Evolutionary conservation across 2,888 invertebrate genomes (phyloP), one percentile per base, ranked within the genome.

Genomic region (Drosophila melanosoma): DNA sequence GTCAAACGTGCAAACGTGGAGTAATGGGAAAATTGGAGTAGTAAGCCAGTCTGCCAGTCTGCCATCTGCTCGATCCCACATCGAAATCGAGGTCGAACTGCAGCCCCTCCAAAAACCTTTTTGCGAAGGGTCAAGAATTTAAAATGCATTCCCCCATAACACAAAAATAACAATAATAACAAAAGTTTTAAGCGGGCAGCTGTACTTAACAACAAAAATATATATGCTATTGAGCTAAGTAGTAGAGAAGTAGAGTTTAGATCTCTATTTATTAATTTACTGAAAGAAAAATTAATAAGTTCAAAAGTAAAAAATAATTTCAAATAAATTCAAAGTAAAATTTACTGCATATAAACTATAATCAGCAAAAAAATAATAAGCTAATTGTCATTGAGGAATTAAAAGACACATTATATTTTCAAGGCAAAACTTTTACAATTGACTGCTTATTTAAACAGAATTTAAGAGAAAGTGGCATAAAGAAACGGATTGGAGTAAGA

Each of bases 21-120:
- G 45, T 45, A 23, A 15, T 23, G 12, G 1, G 2, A 15, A 23
- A 45, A 23, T 20, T 45, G 15, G 45, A 23, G 20, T 2, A 45
- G 20, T 45, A 15, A 20, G 45, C 45, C 45, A 7, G 7, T 20
- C 42, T 42, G 20, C 17, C 38, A 38, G 36, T 17, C 20, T 63
- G 77, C 82, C 88, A 87, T 83, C 87, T 87, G 87, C 73, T 76
- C 38, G 65, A 85, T 74, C 69, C 66, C 67, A 69, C 72, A 52
- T 65, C 65, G 65, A 45, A 66, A 73, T 73, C 68, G 32, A 20
- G 26, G 36, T 48, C 36, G 65, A 65, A 64, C 26, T 20, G 38
- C 12, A 20, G n/a, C 62, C 45, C 54, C 36, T 36, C 45, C 0
- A 3, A 65, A 20, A 23, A 4, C 45, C 45, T 3, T 35, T 63